Evolutionary conservation across 1,140 invertebrate genomes (phyloP), one percentile per base, ranked within the genome.

Genomic region (Pomacea maculata): DNA sequence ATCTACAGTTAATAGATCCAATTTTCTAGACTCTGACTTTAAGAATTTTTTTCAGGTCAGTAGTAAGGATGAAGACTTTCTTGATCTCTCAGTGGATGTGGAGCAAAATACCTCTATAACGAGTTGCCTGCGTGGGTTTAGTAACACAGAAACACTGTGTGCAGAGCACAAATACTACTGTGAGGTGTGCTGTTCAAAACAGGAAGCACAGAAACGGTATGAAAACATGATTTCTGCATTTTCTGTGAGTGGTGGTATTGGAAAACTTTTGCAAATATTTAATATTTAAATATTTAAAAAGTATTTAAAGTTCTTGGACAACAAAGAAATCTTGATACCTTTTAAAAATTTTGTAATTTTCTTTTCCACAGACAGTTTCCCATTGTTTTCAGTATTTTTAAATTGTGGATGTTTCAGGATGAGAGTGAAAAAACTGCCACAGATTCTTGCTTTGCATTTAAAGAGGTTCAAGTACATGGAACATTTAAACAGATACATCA

Each of bases 131-230:
- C 94, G 96, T 84, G 98, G 97, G 90, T 99, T 99, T 92, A 98
- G 97, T 88, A 98, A 98, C 92, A 99, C 97, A 81, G 98, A 99
- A 92, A 99, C 98, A 21, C 93, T 99, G n/a, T 98, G 97, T 92
- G 97, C 96, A 87, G 98, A 99, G 91, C 99, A 99, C 93, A 99
- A 99, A 93, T 99, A 99, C 90, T 99, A 99, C 92, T 99, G 99
- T 93, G 98, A 99, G 93, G 96, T 98, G 86, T 99, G 99, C 91
- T 97, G 97, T 91, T 98, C 97, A 91, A 99, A 99, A 92, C 98
- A 99, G 92, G 98, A 99, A 93, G 98, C 98, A 65, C 95, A 96
- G 91, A 96, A 96, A 92, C 90, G 91, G 92, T 91, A 61, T 83
- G 81, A 70, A 21, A 0, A 77, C 15, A 45, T 45, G 6, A 45